Evolutionary conservation across 2,113 vertebrate species (phyloP).

Genomic region (Fulmarus glacialis): DNA sequence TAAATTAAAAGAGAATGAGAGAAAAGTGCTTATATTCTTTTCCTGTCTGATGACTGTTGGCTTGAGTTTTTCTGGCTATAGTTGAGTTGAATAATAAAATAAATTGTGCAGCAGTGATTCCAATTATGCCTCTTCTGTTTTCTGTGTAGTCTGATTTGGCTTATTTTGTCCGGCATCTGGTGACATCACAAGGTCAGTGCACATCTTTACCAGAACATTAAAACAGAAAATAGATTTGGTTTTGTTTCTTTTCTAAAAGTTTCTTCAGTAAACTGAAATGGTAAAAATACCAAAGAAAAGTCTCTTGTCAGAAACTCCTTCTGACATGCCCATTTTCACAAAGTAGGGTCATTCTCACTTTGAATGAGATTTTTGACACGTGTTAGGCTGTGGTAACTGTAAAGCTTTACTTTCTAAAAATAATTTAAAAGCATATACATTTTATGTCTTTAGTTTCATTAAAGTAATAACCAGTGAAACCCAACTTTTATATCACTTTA

Average conservation of each 20-base stretch:
- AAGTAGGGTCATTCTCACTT: neutral
- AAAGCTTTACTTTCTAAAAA: neutral
- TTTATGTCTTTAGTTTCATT: neutral
- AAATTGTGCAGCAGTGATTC: slow-evolving; percentile 15
- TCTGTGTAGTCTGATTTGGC: neutral
- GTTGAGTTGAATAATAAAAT: neutral
- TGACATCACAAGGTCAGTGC: slow-evolving; percentile 8
- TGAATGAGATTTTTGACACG: neutral
- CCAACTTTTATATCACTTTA: neutral
- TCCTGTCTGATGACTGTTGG: neutral
- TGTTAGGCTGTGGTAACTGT: neutral
- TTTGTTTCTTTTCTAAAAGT: neutral
- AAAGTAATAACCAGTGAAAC: neutral
- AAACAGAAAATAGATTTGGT: neutral
- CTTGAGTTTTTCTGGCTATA: neutral
- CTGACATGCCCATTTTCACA: neutral
- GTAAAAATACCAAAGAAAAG: neutral
- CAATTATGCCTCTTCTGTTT: neutral
- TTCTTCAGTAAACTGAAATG: slow-evolving; percentile 10
- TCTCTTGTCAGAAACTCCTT: neutral
- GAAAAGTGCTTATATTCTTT: neutral
- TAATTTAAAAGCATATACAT: neutral
- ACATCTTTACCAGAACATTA: slow-evolving; percentile 5
- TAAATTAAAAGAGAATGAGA: neutral
- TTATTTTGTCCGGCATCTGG: neutral